Conservation (phyloP, 2,113 vertebrate genomes). For the Microcebus jonahi region DNA sequence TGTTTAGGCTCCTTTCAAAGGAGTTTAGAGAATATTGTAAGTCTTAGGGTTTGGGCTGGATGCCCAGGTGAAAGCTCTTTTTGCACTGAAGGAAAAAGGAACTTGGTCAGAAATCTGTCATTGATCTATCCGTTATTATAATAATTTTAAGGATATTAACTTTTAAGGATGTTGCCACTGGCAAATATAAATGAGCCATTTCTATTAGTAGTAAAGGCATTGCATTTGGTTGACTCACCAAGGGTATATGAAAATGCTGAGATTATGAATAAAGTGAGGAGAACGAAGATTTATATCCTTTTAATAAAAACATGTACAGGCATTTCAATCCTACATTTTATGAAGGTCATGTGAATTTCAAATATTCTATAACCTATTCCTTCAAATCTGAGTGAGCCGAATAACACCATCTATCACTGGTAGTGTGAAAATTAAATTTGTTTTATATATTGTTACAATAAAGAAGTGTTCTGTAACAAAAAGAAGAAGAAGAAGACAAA, state of each 20-base stretch:
- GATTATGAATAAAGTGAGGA: background rate
- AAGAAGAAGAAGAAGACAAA: too few relatives aligned
- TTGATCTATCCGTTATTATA: background rate
- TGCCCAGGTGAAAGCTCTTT: background rate
- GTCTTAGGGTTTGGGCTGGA: background rate
- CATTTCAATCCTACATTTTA: background rate
- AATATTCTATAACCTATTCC: background rate
- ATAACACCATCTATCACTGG: background rate
- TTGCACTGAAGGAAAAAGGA: background rate
- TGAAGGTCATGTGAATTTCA: background rate
- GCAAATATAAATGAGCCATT: background rate
- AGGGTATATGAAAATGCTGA: background rate
- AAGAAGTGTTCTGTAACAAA: too few relatives aligned
- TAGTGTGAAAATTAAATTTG: background rate
- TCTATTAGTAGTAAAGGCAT: background rate
- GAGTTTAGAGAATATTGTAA: background rate
- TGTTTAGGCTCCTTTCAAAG: slow-evolving; percentile 81
- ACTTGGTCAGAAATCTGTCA: background rate
- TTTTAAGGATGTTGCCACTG: background rate
- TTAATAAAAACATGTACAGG: background rate
- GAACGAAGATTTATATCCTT: background rate
- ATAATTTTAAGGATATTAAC: background rate
- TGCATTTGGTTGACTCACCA: background rate
- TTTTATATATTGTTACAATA: too few relatives aligned
- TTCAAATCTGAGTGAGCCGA: background rate